Evolutionary conservation across 2,888 invertebrate species (phyloP).

Genomic region (Pterostichus niger): DNA sequence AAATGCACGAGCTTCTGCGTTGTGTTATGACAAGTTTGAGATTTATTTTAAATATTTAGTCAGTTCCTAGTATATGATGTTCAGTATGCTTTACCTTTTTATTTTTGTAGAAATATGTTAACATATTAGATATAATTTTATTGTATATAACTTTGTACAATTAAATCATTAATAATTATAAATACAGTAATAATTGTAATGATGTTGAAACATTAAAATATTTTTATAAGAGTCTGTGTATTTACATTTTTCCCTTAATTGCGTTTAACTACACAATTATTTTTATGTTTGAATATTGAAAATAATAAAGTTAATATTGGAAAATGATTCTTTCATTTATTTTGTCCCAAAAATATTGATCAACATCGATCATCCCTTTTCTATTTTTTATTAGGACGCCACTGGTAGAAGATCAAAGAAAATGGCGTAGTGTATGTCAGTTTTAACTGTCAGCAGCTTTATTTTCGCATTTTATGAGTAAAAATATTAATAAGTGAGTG

Average conservation of each 20-base stretch:
- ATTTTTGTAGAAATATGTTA: constrained; percentile 73
- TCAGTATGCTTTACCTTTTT: constrained; percentile 57
- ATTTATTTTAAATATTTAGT: constrained; percentile 58
- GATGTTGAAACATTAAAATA: constrained; percentile 68
- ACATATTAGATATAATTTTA: constrained; percentile 74
- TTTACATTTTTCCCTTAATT: constrained; percentile 5
- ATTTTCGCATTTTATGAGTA: constrained; percentile 63
- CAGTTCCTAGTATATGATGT: constrained; percentile 63
- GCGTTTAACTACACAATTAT: background rate
- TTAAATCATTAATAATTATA: constrained; percentile 68
- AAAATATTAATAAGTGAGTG: constrained; percentile 60
- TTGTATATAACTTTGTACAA: constrained; percentile 69
- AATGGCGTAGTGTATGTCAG: constrained; percentile 64
- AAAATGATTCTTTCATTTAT: constrained; percentile 12
- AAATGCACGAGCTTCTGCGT: constrained; percentile 52
- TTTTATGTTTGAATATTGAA: too few species aligned
- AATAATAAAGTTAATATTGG: too few species aligned
- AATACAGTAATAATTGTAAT: constrained; percentile 68
- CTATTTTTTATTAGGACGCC: constrained; percentile 45
- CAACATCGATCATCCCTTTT: constrained; percentile 70
- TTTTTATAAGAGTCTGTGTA: constrained; percentile 64
- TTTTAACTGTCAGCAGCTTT: constrained; percentile 55
- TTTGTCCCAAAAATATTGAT: constrained; percentile 67
- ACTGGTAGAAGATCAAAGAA: constrained; percentile 56
- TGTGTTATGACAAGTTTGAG: constrained; percentile 46